Base-by-base conservation (phyloP, 2,113 vertebrate species). In the Eulemur macaco region DNA sequence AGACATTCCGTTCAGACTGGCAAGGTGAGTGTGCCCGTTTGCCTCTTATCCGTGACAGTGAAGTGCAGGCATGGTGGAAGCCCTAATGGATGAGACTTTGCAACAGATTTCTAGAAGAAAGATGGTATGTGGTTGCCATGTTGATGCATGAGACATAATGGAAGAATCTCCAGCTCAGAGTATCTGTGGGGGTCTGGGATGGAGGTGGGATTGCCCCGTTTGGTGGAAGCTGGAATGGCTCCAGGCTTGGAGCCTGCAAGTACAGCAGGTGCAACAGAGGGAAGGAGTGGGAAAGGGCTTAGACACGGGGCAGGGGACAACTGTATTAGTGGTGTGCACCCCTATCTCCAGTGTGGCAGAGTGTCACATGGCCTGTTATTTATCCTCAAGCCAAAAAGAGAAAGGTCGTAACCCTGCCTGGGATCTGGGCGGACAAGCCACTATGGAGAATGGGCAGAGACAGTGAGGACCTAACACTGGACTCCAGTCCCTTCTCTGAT, bases 71-170 rank as follows among this genome's bases (percentile, higher is more conserved):
- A 42, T 86, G 20, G 23, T 13, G 15, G 34, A 31, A 37, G 8
- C 77, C 34, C 52, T 74, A 37, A 34, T 6, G 15, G 17, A 18
- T 58, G 45, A 47, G 60, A 37, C 14, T 87, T 86, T 80, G 92
- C 78, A 78, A 31, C 7, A 13, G 21, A 73, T 50, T 73, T 87
- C n/a, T 50, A 15, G 68, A 76, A 69, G 20, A 42, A n/a, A 73
- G n/a, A 20, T 85, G 17, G 21, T 25, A 10, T 3, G 0, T 39
- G 39, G 34, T 29, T 63, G 6, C 69, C 3, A 17, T 31, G 39
- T 31, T 39, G 42, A 63, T 42, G 4, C 17, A 1, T 63, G 42
- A 45, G 23, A 45, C 45, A 39, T 1, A 64, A 27, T 29, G 4
- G 34, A 69, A 4, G 12, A 60, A 7, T 29, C 12, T 45, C 77